Percentiles rank a stretch among this genome's conserved stretches.
Evolutionary conservation across 2,113 vertebrate genomes (phyloP).

Genomic region (Corapipo altera): DNA sequence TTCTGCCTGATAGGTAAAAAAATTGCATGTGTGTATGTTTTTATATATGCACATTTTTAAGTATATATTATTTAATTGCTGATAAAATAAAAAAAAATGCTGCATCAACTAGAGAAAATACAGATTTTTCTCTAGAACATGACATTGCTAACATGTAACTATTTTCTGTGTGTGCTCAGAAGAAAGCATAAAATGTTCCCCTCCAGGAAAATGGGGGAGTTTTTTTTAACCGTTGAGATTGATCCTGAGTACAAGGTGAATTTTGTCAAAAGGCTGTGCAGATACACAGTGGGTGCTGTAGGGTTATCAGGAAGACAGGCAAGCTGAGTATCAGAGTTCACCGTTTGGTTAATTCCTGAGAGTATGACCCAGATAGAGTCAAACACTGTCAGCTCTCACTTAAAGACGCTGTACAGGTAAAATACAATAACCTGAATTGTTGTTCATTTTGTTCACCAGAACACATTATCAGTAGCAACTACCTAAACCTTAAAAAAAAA

Average conservation of each 20-base stretch:
- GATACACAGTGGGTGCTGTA: not conserved
- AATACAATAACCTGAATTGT: not conserved
- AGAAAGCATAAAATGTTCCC: not conserved
- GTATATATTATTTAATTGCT: not conserved
- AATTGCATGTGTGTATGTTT: rapidly evolving
- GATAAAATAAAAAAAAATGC: not conserved
- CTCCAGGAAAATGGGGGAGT: not conserved
- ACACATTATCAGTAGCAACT: not conserved
- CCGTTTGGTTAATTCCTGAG: constrained; percentile 16
- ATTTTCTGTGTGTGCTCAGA: not conserved
- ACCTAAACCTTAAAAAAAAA: not conserved
- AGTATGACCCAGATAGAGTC: not conserved
- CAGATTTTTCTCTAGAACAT: not conserved
- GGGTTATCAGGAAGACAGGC: not conserved
- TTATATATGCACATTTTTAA: not conserved
- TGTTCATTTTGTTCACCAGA: constrained; percentile 25
- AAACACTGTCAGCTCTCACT: not conserved
- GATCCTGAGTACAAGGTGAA: not conserved
- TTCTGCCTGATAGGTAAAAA: not conserved
- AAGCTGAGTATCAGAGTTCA: not conserved
- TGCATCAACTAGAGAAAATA: not conserved
- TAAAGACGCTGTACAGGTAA: not conserved
- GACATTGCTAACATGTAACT: not conserved
- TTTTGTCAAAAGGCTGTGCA: not conserved
- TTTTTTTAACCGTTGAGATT: not conserved